A percentile compares a stretch with the other conserved stretches of the same genome.
These are phyloP conservation scores for Holothuria scabra DNA, from an alignment of 53 echinoderm and acorn worm genomes.

Conservation along the genomic window DNA sequence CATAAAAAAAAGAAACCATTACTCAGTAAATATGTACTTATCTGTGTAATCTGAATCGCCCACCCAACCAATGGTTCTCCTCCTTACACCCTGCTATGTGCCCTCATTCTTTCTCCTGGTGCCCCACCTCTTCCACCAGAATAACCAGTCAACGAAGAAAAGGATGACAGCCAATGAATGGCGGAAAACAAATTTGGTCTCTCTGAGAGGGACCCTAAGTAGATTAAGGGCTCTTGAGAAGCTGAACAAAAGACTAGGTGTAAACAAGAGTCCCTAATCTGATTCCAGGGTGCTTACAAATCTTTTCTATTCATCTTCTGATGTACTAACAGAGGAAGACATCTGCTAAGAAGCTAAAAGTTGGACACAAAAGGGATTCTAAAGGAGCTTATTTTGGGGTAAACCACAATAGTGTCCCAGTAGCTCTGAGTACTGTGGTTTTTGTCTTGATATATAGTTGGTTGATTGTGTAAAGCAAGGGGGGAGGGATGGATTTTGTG, in stretches of 20 bases:
- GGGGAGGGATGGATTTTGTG: too few relatives aligned
- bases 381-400: background rate
- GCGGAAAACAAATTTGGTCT: constrained; percentile 30
- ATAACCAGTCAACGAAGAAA: constrained; percentile 10
- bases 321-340: constrained; percentile 34
- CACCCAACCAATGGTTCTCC: background rate
- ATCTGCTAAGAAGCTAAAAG: constrained; percentile 10
- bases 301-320: constrained; percentile 24
- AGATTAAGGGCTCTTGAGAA: constrained; percentile 24
- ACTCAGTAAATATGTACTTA: constrained; percentile 32
- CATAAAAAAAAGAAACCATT: too few relatives aligned
- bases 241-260: constrained; percentile 30
- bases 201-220: constrained; percentile 21
- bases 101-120: background rate
- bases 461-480: too few relatives aligned
- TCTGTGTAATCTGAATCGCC: constrained; percentile 17
- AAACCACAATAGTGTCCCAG: too few relatives aligned
- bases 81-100: background rate
- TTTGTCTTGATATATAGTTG: too few relatives aligned
- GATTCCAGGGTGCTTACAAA: constrained; percentile 30
- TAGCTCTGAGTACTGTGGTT: too few relatives aligned
- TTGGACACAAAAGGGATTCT: constrained; percentile 26
- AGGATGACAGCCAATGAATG: constrained; percentile 8
- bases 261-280: constrained; percentile 37
- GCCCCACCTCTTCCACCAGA: constrained; percentile 29